Conservation (phyloP, 2,797 vertebrate species). For the Trichosurus vulpecula region DNA sequence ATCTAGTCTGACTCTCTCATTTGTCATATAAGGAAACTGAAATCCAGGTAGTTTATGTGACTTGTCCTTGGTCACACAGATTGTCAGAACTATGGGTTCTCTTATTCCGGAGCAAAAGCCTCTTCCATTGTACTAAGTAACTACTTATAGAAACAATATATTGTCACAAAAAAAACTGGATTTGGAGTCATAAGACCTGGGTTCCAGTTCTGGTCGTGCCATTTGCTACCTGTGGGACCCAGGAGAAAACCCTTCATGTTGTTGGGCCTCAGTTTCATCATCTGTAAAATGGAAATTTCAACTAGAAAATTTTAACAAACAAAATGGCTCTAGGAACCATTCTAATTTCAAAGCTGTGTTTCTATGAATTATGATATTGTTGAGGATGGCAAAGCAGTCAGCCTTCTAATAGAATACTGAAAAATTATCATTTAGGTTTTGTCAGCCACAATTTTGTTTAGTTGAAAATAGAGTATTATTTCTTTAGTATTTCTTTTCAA, state of each 20-base stretch:
- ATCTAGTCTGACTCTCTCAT: not conserved
- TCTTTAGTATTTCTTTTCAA: not conserved
- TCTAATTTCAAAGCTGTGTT: not conserved
- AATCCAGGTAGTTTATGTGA: not conserved
- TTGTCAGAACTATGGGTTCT: not conserved
- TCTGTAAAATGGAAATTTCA: not conserved
- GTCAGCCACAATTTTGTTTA: not conserved
- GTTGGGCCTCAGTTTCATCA: not conserved
- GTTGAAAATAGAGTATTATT: not conserved
- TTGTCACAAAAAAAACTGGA: not conserved
- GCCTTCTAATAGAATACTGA: not conserved
- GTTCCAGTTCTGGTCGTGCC: not conserved
- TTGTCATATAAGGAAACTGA: not conserved
- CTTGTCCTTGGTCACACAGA: not conserved
- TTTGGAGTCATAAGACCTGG: not conserved
- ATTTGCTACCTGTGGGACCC: not conserved
- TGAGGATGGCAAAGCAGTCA: not conserved
- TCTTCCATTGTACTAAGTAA: not conserved
- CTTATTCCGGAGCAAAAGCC: not conserved
- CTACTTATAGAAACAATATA: not conserved
- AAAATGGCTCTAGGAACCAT: not conserved
- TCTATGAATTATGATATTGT: not conserved
- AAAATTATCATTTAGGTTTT: not conserved
- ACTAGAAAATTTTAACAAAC: not conserved
- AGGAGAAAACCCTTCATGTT: not conserved